These are phyloP conservation scores for Climacteris rufus DNA, from an alignment of 2,113 vertebrate genomes.

Conservation along the genomic window DNA sequence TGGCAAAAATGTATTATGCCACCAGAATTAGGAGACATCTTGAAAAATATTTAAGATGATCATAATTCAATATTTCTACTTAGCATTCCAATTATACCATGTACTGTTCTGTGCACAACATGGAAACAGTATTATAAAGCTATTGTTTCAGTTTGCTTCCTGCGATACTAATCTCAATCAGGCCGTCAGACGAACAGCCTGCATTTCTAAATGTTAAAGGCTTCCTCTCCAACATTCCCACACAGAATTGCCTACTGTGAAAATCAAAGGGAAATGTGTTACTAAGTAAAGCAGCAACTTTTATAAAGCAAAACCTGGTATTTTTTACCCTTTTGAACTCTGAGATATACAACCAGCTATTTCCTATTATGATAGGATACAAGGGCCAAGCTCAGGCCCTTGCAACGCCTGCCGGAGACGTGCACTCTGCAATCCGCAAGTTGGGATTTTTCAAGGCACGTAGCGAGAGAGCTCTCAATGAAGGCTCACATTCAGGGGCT, in stretches of 20 bases:
- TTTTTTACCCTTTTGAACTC: slow-evolving; percentile 77
- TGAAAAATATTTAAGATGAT: slow-evolving; percentile 60
- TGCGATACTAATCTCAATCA: slow-evolving; percentile 77
- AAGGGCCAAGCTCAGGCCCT: not conserved
- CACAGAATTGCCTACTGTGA: slow-evolving; percentile 79
- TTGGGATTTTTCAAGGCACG: not conserved
- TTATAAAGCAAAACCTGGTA: slow-evolving; percentile 71
- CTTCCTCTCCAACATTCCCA: slow-evolving; percentile 80
- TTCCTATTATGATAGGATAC: slow-evolving; percentile 68
- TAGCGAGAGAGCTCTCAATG: not conserved
- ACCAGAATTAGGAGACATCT: slow-evolving; percentile 22
- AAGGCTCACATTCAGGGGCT: not conserved
- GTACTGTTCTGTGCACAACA: slow-evolving; percentile 65
- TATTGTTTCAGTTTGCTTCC: slow-evolving; percentile 80
- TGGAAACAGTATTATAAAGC: slow-evolving; percentile 76
- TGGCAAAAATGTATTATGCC: not conserved
- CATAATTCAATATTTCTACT: slow-evolving; percentile 47
- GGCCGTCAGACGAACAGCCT: slow-evolving; percentile 67
- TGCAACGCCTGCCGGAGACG: not conserved
- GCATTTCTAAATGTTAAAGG: slow-evolving; percentile 70
- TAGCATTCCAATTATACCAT: slow-evolving; percentile 55
- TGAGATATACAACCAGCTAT: slow-evolving; percentile 69
- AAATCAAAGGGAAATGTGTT: slow-evolving; percentile 79
- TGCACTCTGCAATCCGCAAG: not conserved
- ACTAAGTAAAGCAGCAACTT: slow-evolving; percentile 75